A percentile compares a stretch with the other conserved stretches of the same genome.
These are phyloP conservation scores for Leucozona laternaria DNA, from an alignment of 2,888 invertebrate species.

Conservation along the genomic window DNA sequence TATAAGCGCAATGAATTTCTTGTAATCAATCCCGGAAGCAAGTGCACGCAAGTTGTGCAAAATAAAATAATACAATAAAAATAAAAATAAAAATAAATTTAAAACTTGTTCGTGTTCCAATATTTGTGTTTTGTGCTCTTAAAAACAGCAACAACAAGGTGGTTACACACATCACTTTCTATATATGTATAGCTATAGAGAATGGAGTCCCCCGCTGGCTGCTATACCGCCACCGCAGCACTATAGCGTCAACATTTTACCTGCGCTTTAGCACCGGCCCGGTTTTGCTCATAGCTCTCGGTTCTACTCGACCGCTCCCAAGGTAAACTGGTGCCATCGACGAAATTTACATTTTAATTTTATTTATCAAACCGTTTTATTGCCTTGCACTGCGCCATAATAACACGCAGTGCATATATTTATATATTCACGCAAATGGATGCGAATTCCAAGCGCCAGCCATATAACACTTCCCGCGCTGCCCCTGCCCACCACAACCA, in stretches of 20 bases:
- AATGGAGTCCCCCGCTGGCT: background rate
- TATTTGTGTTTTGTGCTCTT: conserved; percentile 9
- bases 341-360: conserved; percentile 69
- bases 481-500: conserved; percentile 1
- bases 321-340: conserved; percentile 75
- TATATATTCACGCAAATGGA: conserved; percentile 69
- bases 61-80: conserved; percentile 34
- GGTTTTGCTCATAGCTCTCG: background rate
- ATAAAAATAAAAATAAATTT: conserved; percentile 42
- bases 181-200: too few relatives aligned
- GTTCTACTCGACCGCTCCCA: conserved; percentile 71
- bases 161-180: conserved; percentile 4
- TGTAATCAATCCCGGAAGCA: conserved; percentile 73
- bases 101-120: conserved; percentile 59
- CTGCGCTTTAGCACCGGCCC: conserved; percentile 38
- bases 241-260: conserved; percentile 34
- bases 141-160: conserved; percentile 29
- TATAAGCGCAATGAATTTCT: conserved; percentile 9
- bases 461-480: conserved; percentile 11
- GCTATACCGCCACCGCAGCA: background rate
- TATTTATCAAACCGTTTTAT: conserved; percentile 47
- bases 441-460: conserved; percentile 57
- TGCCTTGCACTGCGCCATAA: conserved; percentile 67
- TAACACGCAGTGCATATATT: conserved; percentile 67
- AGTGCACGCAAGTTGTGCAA: conserved; percentile 70